These are phyloP conservation scores for Chiridota heheva DNA, from an alignment of 35 echinoderm and acorn worm genomes.

Conservation along the genomic window DNA sequence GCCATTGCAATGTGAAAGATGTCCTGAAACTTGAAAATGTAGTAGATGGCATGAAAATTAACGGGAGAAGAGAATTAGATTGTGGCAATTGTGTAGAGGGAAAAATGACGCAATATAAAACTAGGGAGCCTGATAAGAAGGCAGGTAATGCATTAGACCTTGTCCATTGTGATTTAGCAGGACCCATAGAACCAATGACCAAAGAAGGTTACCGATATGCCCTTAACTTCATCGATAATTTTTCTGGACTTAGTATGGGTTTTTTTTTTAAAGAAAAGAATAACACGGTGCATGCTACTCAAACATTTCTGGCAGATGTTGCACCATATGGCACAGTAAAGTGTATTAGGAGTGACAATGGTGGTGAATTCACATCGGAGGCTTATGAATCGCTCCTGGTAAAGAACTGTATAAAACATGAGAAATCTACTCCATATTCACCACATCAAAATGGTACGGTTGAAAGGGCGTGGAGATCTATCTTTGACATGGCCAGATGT, in stretches of 20 bases:
- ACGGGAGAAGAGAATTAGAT: not conserved
- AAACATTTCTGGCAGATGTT: constrained; percentile 43
- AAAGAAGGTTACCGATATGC: constrained; percentile 57
- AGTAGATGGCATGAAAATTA: constrained; percentile 39
- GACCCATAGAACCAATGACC: constrained; percentile 16
- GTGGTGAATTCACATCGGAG: constrained; percentile 37
- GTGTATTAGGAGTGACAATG: constrained; percentile 54
- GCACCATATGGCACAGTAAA: constrained; percentile 36
- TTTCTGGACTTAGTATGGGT: constrained; percentile 29
- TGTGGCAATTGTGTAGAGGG: constrained; percentile 38
- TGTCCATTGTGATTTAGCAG: constrained; percentile 44
- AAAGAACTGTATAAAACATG: constrained; percentile 38
- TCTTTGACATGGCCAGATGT: constrained; percentile 64
- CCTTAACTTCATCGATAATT: constrained; percentile 45
- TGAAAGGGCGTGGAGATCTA: constrained; percentile 36
- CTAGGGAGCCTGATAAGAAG: not conserved
- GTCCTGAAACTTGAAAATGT: constrained; percentile 24
- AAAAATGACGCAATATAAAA: constrained; percentile 20
- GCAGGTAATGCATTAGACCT: not conserved
- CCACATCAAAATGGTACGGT: constrained; percentile 62
- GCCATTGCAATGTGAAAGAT: constrained; percentile 53
- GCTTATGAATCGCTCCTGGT: constrained; percentile 9
- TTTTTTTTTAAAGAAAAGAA: constrained; percentile 43
- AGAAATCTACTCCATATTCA: constrained; percentile 34
- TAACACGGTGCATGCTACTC: constrained; percentile 13